Evolutionary conservation across 2,113 vertebrate genomes (phyloP), one percentile per base, ranked within the genome.

Genomic region (Xerus inauris): DNA sequence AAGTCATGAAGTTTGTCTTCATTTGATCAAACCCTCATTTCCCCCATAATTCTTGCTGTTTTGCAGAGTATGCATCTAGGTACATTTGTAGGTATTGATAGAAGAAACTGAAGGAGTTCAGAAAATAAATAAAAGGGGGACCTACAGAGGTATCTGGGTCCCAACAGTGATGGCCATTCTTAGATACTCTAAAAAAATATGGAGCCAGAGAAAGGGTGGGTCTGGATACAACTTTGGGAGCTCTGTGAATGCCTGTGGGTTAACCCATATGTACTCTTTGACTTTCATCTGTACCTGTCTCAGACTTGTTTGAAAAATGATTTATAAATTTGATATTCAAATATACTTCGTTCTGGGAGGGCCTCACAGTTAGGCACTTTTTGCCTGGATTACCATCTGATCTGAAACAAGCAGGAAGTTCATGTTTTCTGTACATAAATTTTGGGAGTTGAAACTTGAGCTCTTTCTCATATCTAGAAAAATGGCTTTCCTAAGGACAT

Each of bases 241-340:
- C 6, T 86, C 69, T 65, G 24, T 35, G 51, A 62, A 42, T 54
- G 7, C 10, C 28, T 22, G 32, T 81, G 28, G 59, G n/a, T 72
- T 57, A 75, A 4, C 28, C 5, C 40, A 67, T 28, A 32, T 85
- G 79, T 72, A n/a, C 9, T 86, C 51, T 83, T 89, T 54, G 84
- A 64, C 57, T 65, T 86, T 49, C 24, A 51, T 20, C 80, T 86
- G 5, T 42, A 72, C 35, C 42, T 10, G 4, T 73, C n/a, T 91
- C 57, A 80, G 11, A 87, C 26, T 92, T 95, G 8, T 91, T 64
- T 84, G 40, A 69, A 59, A 87, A 90, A 77, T 49, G 14, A 86
- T 42, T 49, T 94, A 51, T 84, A 87, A 51, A 89, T 86, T 59
- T 85, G 32, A 64, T 85, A 76, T 87, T 93, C 64, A 83, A 82